Evolutionary conservation across 2,797 vertebrate species (phyloP), one percentile per base, ranked within the genome.

Genomic region (Malacoctenus gilli): DNA sequence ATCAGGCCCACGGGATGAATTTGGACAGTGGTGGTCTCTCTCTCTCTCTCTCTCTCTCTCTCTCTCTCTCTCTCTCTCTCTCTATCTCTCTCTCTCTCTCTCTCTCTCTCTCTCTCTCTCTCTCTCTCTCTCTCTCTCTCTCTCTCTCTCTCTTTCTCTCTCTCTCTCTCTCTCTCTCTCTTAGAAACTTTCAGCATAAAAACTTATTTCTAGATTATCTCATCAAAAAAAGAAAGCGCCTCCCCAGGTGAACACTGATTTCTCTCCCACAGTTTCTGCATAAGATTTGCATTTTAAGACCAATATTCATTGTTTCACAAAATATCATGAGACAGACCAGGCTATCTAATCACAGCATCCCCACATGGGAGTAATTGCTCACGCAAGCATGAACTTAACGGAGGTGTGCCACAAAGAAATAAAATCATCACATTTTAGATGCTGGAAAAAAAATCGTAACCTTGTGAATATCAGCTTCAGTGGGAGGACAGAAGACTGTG

Each of bases 351-450:
- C 25, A 35, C 58, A 50, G 39, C 40, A 28, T 55, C 59, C 47
- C 55, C 68, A 31, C 59, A 59, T 41, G 61, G 49, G 59, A 54
- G 50, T 65, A 65, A 72, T 79, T 67, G 31, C 67, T 80, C 52
- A 47, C 55, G 55, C 61, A 69, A 36, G 53, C 43, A 44, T 77
- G 49, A 64, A 72, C 41, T 11, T 31, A 52, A 52, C 2, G 35
- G 58, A 60, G 37, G 60, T 75, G 58, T 61, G 32, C 36, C 36
- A 38, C 52, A 34, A 40, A 64, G 12, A 10, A 16, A 61, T 59
- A n/a, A 41, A 60, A 52, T 53, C 6, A 32, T 58, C 30, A 22
- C 22, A 44, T 18, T 44, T 72, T 41, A 28, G 54, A 12, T 28
- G 51, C 34, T 14, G 54, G 51, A 28, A 30, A 64, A 72, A 52